Conservation (phyloP, 2,797 vertebrate genomes). For the Hafferia zeledoni region DNA sequence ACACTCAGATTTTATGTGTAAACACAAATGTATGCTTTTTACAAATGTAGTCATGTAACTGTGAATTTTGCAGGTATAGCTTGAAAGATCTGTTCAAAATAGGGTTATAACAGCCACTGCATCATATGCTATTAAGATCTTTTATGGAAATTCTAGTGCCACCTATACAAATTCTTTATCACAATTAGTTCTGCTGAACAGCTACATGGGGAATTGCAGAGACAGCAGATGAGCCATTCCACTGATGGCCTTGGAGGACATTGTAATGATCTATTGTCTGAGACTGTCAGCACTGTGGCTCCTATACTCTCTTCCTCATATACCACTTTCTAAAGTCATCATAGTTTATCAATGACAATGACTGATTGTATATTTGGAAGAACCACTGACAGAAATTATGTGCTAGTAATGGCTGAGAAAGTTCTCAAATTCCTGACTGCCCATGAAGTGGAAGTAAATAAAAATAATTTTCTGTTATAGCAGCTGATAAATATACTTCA, state of each 20-base stretch:
- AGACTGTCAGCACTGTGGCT: background rate
- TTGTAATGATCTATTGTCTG: conserved; percentile 4
- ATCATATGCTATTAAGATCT: background rate
- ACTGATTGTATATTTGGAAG: background rate
- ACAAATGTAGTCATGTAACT: background rate
- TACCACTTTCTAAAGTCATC: background rate
- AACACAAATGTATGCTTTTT: background rate
- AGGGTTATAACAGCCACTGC: background rate
- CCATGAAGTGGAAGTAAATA: background rate
- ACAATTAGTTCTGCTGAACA: background rate
- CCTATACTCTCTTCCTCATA: background rate
- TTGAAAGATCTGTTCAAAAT: background rate
- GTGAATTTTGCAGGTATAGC: background rate
- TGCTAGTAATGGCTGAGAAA: background rate
- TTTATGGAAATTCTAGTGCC: conserved; percentile 10
- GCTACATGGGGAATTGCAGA: background rate
- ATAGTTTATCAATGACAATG: background rate
- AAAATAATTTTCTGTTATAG: background rate
- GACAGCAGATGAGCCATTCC: background rate
- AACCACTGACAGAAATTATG: background rate
- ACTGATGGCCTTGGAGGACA: conserved; percentile 1
- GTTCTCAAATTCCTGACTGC: background rate
- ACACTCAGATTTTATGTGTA: background rate
- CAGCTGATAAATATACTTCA: background rate
- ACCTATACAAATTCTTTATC: conserved; percentile 24